phyloP scores from a whole-genome alignment of 2,113 vertebrate genomes.

The Daboia siamensis region DNA sequence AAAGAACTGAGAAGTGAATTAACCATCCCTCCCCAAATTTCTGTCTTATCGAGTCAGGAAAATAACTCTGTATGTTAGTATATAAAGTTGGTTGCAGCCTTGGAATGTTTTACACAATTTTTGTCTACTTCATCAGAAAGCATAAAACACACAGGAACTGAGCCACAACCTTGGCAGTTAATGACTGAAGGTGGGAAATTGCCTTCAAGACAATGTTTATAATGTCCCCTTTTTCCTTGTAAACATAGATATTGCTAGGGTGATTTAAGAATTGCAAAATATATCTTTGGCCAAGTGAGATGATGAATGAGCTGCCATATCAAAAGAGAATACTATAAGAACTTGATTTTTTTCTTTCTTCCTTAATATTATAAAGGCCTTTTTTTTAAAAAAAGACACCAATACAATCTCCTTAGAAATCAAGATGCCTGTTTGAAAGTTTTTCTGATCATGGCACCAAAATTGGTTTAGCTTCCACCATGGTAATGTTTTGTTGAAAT shows the following conservation, averaged over 20 bases:
- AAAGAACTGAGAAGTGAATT: background rate
- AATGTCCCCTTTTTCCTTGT: conserved; percentile 16
- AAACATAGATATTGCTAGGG: background rate
- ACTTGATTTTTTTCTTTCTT: conserved; percentile 2
- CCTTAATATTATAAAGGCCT: conserved; percentile 3
- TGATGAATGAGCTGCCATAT: conserved; percentile 42
- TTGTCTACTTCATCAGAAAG: background rate
- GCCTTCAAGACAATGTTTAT: background rate
- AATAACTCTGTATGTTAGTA: background rate
- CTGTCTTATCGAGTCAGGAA: background rate
- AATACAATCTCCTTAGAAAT: background rate
- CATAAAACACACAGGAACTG: background rate
- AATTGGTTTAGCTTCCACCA: background rate
- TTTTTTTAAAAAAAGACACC: background rate
- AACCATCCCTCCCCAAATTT: background rate
- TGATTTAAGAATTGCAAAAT: conserved; percentile 21
- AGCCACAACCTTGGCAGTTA: conserved; percentile 10
- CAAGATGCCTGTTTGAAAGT: background rate
- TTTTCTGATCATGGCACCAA: background rate
- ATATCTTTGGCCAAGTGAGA: background rate
- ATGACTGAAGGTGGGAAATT: conserved; percentile 12
- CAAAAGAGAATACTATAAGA: conserved; percentile 21
- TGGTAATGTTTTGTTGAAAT: background rate
- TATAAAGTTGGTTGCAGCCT: background rate
- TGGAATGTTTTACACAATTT: background rate